Conservation (phyloP, 2,113 vertebrate species). For the Alces alces region DNA sequence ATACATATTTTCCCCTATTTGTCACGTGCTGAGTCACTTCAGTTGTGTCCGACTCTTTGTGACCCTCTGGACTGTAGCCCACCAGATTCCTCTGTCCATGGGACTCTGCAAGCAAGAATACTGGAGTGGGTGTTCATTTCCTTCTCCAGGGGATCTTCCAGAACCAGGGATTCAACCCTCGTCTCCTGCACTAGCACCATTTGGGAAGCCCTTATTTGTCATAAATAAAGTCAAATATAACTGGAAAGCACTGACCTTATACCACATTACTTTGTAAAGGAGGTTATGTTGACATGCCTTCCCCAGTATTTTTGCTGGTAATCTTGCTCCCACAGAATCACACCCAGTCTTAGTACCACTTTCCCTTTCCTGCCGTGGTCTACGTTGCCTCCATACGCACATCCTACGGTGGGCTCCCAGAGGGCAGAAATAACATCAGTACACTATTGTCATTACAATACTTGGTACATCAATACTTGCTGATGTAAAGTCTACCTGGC, state of each 20-base stretch:
- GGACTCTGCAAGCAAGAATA: neutral
- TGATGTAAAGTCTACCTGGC: neutral
- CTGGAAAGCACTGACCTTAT: neutral
- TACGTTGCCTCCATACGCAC: rapidly evolving
- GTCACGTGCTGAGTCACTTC: rapidly evolving
- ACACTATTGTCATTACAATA: rapidly evolving
- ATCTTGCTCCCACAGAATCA: no score
- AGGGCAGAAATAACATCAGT: neutral
- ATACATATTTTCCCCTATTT: rapidly evolving
- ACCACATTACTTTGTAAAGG: neutral
- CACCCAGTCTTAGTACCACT: rapidly evolving
- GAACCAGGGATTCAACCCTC: neutral
- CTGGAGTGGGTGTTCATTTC: neutral
- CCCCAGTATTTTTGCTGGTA: neutral
- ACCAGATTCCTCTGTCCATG: neutral
- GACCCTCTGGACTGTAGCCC: neutral
- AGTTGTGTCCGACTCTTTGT: rapidly evolving
- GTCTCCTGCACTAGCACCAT: neutral
- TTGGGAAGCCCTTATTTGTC: neutral
- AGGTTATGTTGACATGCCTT: no score
- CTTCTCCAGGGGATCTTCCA: neutral
- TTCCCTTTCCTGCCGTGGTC: no score
- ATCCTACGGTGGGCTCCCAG: rapidly evolving
- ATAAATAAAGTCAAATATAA: neutral
- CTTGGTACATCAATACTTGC: rapidly evolving